Conservation (phyloP, 2,113 vertebrate genomes). For the Electrona antarctica region DNA sequence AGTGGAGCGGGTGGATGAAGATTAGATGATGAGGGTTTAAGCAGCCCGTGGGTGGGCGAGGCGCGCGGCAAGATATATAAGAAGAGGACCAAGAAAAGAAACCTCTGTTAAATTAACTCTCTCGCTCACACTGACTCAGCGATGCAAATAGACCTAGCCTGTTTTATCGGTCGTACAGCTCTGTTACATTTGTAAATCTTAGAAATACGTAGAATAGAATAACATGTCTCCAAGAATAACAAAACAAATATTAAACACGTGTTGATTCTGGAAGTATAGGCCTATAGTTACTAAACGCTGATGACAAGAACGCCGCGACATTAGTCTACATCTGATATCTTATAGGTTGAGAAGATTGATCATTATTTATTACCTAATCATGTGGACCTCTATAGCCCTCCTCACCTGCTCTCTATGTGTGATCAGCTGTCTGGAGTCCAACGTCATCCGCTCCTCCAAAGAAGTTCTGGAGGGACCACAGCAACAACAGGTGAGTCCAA, state of each 20-base stretch:
- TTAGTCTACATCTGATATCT: no score
- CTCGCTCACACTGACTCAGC: no score
- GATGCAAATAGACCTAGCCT: no score
- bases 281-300: no score
- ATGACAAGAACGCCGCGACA: no score
- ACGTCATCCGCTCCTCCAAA: constrained; percentile 75
- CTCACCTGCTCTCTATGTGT: constrained; percentile 53
- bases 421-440: constrained; percentile 62
- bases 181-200: no score
- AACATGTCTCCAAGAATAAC: no score
- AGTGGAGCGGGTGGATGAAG: constrained; percentile 32
- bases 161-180: no score
- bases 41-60: neutral
- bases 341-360: no score
- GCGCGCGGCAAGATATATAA: neutral
- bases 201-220: neutral
- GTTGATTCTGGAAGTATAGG: no score
- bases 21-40: neutral
- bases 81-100: constrained; percentile 38
- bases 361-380: no score
- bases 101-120: neutral
- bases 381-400: constrained; percentile 27
- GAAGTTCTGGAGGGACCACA: constrained; percentile 34
- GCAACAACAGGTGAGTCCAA: constrained; percentile 41
- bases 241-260: no score